phyloP scores from a whole-genome alignment of 2,888 invertebrate genomes.

The Drosophila glabriapex region DNA sequence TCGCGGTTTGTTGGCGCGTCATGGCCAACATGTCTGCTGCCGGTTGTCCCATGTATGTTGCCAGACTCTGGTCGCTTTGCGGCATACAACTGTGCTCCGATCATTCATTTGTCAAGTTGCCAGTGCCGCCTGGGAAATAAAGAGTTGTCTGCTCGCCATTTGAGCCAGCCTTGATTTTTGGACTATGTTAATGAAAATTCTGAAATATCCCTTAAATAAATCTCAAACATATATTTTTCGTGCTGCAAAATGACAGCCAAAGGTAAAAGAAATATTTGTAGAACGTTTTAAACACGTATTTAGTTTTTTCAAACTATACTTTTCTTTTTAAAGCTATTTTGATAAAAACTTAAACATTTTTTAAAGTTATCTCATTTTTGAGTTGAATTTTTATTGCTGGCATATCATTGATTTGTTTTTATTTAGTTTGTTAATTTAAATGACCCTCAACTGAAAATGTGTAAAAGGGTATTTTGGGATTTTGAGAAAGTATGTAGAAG shows the following conservation, averaged over 20 bases:
- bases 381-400: background rate
- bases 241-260: background rate
- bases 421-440: background rate
- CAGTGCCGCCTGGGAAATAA: constrained; percentile 28
- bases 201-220: background rate
- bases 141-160: background rate
- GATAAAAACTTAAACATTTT: background rate
- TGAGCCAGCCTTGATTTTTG: constrained; percentile 14
- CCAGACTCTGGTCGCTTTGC: constrained; percentile 61
- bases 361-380: background rate
- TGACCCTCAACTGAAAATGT: background rate
- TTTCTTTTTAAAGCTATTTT: background rate
- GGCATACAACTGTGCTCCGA: constrained; percentile 56
- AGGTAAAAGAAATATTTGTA: background rate
- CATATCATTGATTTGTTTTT: background rate
- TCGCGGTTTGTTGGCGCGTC: constrained; percentile 76
- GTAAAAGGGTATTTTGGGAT: background rate
- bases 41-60: constrained; percentile 24
- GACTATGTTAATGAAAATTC: constrained; percentile 1
- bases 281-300: background rate
- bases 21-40: constrained; percentile 42
- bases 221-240: background rate
- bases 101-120: constrained; percentile 79
- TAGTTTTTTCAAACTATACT: background rate
- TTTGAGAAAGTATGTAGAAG: background rate